Conservation (phyloP, 2,113 vertebrate species). For the Peromyscus maniculatus region DNA sequence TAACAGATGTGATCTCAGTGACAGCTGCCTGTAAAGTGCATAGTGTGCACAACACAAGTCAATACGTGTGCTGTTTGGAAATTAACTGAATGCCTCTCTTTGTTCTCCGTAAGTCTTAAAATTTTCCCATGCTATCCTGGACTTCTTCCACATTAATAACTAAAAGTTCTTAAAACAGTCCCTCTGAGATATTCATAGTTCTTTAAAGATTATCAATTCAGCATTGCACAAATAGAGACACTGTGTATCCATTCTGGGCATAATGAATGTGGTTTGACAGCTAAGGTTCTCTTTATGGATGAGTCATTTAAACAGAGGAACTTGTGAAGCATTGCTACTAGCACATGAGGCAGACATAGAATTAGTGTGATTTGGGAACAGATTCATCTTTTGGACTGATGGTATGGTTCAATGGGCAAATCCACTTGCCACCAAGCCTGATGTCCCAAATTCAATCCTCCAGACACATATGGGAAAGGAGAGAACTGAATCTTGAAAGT, state of each 20-base stretch:
- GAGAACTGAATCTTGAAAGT: background rate
- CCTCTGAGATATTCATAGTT: background rate
- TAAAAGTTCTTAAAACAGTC: slow-evolving; percentile 5
- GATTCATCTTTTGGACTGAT: background rate
- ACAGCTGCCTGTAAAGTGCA: slow-evolving; percentile 72
- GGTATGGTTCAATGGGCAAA: background rate
- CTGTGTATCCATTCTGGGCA: background rate
- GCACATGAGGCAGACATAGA: background rate
- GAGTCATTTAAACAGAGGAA: background rate
- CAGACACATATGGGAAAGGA: background rate
- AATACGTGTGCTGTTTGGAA: slow-evolving; percentile 47
- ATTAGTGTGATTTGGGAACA: background rate
- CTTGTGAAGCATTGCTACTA: background rate
- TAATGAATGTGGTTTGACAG: background rate
- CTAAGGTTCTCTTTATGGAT: slow-evolving; percentile 36
- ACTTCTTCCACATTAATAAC: slow-evolving; percentile 45
- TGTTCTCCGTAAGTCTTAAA: slow-evolving; percentile 54
- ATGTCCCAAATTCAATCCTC: background rate
- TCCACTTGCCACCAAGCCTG: background rate
- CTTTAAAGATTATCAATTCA: slow-evolving; percentile 18
- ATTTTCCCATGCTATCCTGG: slow-evolving; percentile 16
- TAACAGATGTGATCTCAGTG: slow-evolving; percentile 70
- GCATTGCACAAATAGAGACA: background rate
- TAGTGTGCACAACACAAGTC: slow-evolving; percentile 39
- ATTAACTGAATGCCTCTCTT: slow-evolving; percentile 63